Evolutionary conservation across 2,797 vertebrate species (phyloP).

Genomic region (Neosilurus mollespiculum): DNA sequence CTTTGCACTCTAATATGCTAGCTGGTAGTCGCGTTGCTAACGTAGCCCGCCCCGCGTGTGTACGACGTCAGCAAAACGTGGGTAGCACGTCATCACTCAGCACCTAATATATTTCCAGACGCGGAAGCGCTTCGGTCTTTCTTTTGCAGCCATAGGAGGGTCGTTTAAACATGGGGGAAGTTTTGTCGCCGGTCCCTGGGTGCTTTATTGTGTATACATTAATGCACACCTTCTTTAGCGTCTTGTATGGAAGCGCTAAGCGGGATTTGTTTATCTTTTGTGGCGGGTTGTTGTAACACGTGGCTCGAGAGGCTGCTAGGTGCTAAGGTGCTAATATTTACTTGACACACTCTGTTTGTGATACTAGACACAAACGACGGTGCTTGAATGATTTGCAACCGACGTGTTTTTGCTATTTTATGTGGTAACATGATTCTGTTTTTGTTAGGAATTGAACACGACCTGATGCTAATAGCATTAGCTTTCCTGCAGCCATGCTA

Average conservation of each 20-base stretch:
- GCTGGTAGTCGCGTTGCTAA: not conserved
- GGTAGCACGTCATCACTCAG: constrained; percentile 14
- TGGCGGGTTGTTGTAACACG: not conserved
- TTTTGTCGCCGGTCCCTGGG: rapidly evolving
- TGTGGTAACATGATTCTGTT: not conserved
- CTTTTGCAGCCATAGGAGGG: rapidly evolving
- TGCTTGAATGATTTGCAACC: not conserved
- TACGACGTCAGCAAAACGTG: not conserved
- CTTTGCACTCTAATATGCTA: not conserved
- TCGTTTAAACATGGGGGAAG: rapidly evolving
- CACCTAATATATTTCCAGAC: not conserved
- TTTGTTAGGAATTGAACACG: not conserved
- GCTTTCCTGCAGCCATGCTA: not conserved
- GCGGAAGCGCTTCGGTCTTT: not conserved
- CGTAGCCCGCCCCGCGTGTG: not conserved
- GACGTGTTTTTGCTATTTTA: not conserved
- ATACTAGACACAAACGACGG: not conserved
- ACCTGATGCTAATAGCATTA: not conserved
- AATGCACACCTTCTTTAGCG: rapidly evolving
- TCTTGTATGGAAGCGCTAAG: not conserved
- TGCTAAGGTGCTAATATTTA: not conserved
- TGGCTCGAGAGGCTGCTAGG: not conserved
- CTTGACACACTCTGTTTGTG: too few species aligned
- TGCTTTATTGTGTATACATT: not conserved
- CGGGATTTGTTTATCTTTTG: not conserved